These are phyloP conservation scores for Tortrix viridana DNA, from an alignment of 2,888 invertebrate genomes.

Conservation along the genomic window DNA sequence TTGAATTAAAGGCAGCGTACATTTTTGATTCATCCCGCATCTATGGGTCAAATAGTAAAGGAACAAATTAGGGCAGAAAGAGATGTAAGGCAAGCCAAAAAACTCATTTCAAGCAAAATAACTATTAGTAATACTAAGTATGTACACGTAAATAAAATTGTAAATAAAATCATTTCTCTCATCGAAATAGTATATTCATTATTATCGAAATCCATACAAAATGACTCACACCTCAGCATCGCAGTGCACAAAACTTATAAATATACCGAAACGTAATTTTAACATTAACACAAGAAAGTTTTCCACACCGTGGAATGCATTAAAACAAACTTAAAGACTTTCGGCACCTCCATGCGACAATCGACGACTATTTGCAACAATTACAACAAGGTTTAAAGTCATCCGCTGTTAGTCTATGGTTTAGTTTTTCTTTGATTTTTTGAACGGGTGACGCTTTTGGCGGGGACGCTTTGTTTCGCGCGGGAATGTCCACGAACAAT, in stretches of 20 bases:
- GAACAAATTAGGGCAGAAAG: background rate
- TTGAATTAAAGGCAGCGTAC: too few species aligned
- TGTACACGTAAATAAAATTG: too few species aligned
- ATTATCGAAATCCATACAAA: constrained; percentile 16
- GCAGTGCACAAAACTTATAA: constrained; percentile 10
- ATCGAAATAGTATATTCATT: constrained; percentile 8
- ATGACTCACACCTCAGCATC: constrained; percentile 23
- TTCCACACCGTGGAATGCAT: constrained; percentile 19
- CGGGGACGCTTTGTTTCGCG: constrained; percentile 33
- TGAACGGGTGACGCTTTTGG: constrained; percentile 35
- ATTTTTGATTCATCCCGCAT: too few species aligned
- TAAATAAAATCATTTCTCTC: constrained; percentile 1
- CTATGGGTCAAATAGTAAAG: too few species aligned
- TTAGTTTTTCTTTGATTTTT: background rate
- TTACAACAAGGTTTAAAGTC: constrained; percentile 10
- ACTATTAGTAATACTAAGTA: constrained; percentile 15
- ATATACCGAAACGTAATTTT: constrained; percentile 17
- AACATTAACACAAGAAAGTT: constrained; percentile 8
- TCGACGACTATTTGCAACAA: constrained; percentile 31
- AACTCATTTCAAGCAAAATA: constrained; percentile 16
- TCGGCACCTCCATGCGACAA: constrained; percentile 36
- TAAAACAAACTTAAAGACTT: constrained; percentile 3
- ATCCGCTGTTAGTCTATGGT: constrained; percentile 23
- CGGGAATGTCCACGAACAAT: constrained; percentile 27
- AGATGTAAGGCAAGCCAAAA: constrained; percentile 15